Evolutionary conservation across 1,140 invertebrate genomes (phyloP).

Genomic region (Cotesia vestalis): DNA sequence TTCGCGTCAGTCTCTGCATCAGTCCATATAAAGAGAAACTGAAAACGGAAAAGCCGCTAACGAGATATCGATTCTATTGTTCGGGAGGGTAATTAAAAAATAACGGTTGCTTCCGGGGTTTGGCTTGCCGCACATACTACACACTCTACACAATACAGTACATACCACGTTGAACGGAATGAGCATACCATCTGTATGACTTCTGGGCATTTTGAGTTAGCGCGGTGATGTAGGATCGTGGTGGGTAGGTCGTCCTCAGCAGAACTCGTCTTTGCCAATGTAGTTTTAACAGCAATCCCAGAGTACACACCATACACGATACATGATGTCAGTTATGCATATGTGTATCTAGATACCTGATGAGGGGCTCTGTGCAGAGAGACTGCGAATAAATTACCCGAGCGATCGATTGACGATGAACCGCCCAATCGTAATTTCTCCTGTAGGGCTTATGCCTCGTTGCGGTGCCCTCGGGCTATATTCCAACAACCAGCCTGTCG

Average conservation of each 20-base stretch:
- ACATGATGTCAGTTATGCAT: background rate
- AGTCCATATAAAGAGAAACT: conserved; percentile 24
- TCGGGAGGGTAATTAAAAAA: conserved; percentile 39
- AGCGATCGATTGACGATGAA: conserved; percentile 28
- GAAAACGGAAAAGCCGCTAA: conserved; percentile 39
- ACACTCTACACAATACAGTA: no score
- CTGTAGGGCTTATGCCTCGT: conserved; percentile 27
- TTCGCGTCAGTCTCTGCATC: conserved; percentile 14
- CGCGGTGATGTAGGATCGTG: background rate
- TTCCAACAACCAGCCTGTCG: background rate
- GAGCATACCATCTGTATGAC: background rate
- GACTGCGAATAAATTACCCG: conserved; percentile 28
- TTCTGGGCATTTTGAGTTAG: background rate
- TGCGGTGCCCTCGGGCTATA: conserved; percentile 15
- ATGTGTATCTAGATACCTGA: background rate
- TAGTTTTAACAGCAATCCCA: background rate
- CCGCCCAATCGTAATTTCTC: conserved; percentile 32
- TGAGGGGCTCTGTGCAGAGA: conserved; percentile 14
- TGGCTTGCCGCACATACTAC: background rate
- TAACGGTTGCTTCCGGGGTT: conserved; percentile 37
- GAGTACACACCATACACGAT: background rate
- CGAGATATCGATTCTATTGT: conserved; percentile 45
- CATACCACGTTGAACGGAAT: background rate
- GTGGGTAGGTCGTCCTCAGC: background rate
- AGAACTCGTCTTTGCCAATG: background rate